A percentile compares a stretch with the other conserved stretches of the same genome.
Evolutionary conservation across 30 jellyfish, hydroid and myxozoan genomes (phyloP).

Genomic region (Mastigias papua): DNA sequence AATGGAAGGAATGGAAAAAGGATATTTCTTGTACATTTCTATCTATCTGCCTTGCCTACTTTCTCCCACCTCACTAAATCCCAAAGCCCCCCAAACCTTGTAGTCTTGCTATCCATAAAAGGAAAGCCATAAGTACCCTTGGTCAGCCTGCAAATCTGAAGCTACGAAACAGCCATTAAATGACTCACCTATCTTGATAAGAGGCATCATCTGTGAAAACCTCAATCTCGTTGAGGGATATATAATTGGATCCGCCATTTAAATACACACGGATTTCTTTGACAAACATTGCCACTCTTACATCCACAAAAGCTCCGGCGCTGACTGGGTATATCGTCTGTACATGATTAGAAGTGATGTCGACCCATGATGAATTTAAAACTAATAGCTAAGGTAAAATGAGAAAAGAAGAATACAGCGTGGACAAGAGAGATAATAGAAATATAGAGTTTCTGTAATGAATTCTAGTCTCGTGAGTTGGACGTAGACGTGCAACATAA

Average conservation of each 20-base stretch:
- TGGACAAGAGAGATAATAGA: too few species aligned
- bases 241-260: background rate
- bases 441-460: too few species aligned
- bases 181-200: slow-evolving; percentile 30
- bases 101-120: too few species aligned
- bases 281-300: slow-evolving; percentile 36
- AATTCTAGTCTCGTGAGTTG: too few species aligned
- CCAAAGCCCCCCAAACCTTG: too few species aligned
- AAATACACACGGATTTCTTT: slow-evolving; percentile 19
- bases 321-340: slow-evolving; percentile 39
- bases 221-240: slow-evolving; percentile 66
- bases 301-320: slow-evolving; percentile 65
- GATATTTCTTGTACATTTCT: too few species aligned
- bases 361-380: slow-evolving; percentile 42
- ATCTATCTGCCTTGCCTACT: too few species aligned
- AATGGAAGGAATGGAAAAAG: too few species aligned
- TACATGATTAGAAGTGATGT: slow-evolving; percentile 58
- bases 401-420: background rate
- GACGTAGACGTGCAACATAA: too few species aligned
- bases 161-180: background rate
- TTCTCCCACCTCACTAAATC: too few species aligned
- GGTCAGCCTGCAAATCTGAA: too few species aligned
- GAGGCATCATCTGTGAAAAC: slow-evolving; percentile 29
- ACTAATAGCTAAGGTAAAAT: slow-evolving; percentile 18
- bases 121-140: too few species aligned